Evolutionary conservation across 2,797 vertebrate genomes (phyloP), one percentile per base, ranked within the genome.

Genomic region (Channa striata): DNA sequence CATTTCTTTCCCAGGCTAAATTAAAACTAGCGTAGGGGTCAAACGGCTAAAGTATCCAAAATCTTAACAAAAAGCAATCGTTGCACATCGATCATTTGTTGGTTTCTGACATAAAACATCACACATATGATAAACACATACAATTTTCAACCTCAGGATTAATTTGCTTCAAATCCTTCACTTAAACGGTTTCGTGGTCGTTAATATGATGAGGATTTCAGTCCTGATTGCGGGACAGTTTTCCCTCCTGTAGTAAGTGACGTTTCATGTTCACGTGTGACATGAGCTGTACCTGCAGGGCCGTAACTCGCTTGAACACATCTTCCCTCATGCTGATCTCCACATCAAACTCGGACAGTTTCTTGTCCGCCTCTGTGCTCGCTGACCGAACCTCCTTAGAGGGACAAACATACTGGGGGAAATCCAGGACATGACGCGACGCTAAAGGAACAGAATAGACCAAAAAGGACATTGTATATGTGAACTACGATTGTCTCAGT

Each of bases 331-430:
- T 98, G 81, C 95, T 96, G 85, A 97, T 94, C 90, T 99, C 97
- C 78, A 99, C 96, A 62, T 99, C 96, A 48, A 99, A 98, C 79
- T 94, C 93, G 0, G 96, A 97, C 82, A 99, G 95, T 1, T 83
- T 95, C 89, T 98, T 98, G 90, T 99, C 97, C 1, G 97, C 96
- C 77, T 96, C 94, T 0, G 97, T 97, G 91, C 97, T 99, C n/a
- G 97, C 96, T 1, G 91, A 84, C 11, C 97, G 93, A 11, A 98
- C 89, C 20, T 96, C 95, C 88, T 91, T 96, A 61, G 93, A 91
- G 0, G 95, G 90, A 13, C 94, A 96, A 11, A 98, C 92, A 0
- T 96, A 96, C 89, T 98, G 96, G 6, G 96, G 97, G 87, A 99
- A 99, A 87, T 97, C 96, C 21, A 98, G 87, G 60, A 95, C 85